Evolutionary conservation across 2,113 vertebrate genomes (phyloP).

Genomic region (Petroica traversi): DNA sequence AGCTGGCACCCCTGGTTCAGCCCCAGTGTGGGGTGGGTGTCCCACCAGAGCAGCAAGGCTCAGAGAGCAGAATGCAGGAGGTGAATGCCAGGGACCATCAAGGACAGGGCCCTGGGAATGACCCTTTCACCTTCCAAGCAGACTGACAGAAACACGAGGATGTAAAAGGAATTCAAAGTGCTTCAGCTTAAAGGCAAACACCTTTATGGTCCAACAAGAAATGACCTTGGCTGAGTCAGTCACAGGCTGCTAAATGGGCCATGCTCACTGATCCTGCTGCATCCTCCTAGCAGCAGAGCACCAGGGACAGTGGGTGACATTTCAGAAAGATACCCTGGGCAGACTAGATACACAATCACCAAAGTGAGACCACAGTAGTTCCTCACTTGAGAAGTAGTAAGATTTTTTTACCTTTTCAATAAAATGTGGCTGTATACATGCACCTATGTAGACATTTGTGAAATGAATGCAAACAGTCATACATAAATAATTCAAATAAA

Average conservation of each 20-base stretch:
- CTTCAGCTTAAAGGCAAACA: background rate
- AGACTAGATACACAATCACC: background rate
- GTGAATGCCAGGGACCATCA: background rate
- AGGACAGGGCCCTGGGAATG: background rate
- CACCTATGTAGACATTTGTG: background rate
- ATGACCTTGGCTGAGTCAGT: background rate
- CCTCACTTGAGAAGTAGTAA: background rate
- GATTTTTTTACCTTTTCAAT: background rate
- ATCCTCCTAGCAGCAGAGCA: background rate
- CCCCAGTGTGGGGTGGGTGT: accelerated
- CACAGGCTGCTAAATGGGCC: background rate
- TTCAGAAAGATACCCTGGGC: background rate
- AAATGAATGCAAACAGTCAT: background rate
- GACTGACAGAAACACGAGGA: background rate
- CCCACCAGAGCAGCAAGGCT: background rate
- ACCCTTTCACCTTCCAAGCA: background rate
- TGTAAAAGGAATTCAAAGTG: background rate
- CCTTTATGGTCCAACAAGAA: background rate
- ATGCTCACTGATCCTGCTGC: background rate
- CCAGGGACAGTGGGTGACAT: background rate
- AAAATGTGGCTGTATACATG: background rate
- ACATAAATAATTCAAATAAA: background rate
- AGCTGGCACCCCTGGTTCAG: background rate
- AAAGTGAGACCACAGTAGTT: background rate
- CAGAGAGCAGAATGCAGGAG: background rate